phyloP scores from a whole-genome alignment of 2,113 vertebrate genomes.

The Ptychochromis oligacanthus region DNA sequence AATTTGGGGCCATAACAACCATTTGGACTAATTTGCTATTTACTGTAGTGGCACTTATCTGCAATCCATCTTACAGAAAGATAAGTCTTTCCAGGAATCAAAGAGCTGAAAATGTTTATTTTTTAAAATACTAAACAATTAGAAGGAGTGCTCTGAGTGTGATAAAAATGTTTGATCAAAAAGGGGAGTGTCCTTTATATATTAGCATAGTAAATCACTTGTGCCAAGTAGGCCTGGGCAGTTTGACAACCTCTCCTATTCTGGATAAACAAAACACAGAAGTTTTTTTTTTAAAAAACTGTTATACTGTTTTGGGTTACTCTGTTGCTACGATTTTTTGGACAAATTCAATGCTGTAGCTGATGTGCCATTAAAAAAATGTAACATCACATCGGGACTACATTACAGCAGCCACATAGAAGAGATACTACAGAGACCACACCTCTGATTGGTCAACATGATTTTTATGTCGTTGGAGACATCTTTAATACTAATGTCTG shows the following conservation, averaged over 20 bases:
- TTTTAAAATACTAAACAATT: constrained; percentile 12
- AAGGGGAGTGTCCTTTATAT: not conserved
- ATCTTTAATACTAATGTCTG: too few relatives aligned
- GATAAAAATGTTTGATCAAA: not conserved
- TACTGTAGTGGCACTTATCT: constrained; percentile 39
- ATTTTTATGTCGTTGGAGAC: too few relatives aligned
- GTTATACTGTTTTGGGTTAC: fast-evolving
- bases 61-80: constrained; percentile 50
- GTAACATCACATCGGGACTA: too few relatives aligned
- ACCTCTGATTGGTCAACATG: too few relatives aligned
- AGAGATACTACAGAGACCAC: too few relatives aligned
- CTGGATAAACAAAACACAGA: not conserved
- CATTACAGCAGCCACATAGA: too few relatives aligned
- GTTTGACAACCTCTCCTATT: not conserved
- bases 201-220: not conserved
- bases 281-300: not conserved
- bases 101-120: not conserved
- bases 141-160: not conserved
- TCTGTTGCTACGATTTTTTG: too few relatives aligned
- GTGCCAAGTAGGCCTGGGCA: not conserved
- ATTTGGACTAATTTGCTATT: constrained; percentile 49
- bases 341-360: not conserved
- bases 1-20: constrained; percentile 60
- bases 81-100: constrained; percentile 41
- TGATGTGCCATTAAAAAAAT: too few relatives aligned